Conservation (phyloP, 2,888 invertebrate species). For the Brachyptera putata region DNA sequence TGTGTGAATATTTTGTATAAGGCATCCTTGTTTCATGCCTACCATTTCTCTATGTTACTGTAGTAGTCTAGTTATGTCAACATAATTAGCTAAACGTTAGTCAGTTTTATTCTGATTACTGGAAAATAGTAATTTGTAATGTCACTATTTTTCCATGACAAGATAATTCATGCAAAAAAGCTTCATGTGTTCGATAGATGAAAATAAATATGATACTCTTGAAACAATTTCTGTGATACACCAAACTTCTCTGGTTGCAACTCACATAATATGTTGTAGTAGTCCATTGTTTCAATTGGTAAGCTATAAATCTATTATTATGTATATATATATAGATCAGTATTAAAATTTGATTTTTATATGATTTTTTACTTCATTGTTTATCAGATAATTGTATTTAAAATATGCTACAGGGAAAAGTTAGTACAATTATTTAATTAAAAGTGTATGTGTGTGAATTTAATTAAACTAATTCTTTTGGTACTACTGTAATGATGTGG, state of each 20-base stretch:
- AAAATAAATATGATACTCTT: not conserved
- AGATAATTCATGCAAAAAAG: not conserved
- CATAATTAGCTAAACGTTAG: no score
- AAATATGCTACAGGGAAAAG: no score
- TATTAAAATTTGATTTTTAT: not conserved
- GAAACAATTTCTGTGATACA: constrained; percentile 3
- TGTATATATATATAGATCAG: no score
- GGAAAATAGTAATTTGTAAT: constrained; percentile 2
- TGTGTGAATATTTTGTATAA: no score
- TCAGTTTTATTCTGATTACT: not conserved
- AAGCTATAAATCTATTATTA: no score
- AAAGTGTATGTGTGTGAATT: not conserved
- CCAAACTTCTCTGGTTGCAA: not conserved
- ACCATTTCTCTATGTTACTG: no score
- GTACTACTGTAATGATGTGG: no score
- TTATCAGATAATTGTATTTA: no score
- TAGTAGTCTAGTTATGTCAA: no score
- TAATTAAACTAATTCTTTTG: not conserved
- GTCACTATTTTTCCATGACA: constrained; percentile 11
- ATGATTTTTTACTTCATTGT: not conserved
- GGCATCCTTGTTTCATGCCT: no score
- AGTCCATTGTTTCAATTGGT: not conserved
- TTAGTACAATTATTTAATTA: not conserved
- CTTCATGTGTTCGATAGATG: constrained; percentile 4
- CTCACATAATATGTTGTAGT: not conserved